Evolutionary conservation across 2,888 invertebrate species (phyloP).

Genomic region (Zaprionus bogoriensis): DNA sequence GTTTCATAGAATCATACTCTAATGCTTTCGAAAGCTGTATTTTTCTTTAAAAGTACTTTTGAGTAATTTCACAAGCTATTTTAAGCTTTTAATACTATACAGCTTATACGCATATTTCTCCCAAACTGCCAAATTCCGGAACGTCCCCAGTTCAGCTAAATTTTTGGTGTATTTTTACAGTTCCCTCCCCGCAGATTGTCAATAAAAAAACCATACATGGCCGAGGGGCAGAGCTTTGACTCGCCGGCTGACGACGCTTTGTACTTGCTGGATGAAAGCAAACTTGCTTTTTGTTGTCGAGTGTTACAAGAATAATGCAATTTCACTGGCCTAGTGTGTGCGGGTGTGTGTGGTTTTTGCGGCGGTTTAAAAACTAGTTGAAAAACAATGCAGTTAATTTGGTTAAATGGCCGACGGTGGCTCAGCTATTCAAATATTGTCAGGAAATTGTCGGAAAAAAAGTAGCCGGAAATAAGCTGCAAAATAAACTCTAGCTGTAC

Average conservation of each 20-base stretch:
- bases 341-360: conserved; percentile 16
- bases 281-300: conserved; percentile 9
- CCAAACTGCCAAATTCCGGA: no score
- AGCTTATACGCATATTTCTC: no score
- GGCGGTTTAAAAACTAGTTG: conserved; percentile 16
- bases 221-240: conserved; percentile 18
- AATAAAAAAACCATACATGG: conserved; percentile 14
- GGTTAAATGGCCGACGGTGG: conserved; percentile 45
- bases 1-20: no score
- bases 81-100: no score
- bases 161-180: not conserved
- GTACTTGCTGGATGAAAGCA: conserved; percentile 5
- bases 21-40: no score
- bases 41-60: no score
- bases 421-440: conserved; percentile 38
- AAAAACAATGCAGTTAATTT: conserved; percentile 54
- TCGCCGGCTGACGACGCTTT: conserved; percentile 15
- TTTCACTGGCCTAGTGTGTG: conserved; percentile 17
- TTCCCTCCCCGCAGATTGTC: not conserved
- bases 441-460: conserved; percentile 1
- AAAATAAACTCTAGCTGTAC: not conserved
- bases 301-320: conserved; percentile 30
- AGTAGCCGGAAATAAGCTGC: not conserved
- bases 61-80: no score
- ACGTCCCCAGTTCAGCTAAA: no score